phyloP scores from a whole-genome alignment of 2,797 vertebrate species.

The Channallabes apus region DNA sequence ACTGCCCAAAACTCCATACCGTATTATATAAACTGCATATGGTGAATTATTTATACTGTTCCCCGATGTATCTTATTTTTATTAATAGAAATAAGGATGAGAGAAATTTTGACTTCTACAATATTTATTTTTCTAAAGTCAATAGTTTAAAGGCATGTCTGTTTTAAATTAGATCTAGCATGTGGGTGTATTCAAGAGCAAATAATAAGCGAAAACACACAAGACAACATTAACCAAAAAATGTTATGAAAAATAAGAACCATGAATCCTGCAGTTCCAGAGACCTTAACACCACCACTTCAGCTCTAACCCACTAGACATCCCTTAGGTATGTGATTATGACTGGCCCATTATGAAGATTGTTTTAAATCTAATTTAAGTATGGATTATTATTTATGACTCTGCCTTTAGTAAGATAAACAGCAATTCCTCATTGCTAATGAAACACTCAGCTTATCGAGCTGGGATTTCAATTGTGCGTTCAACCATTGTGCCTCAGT shows the following conservation, averaged over 20 bases:
- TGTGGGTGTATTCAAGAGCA: not conserved
- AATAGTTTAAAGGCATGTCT: not conserved
- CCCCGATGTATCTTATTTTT: not conserved
- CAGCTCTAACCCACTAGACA: not conserved
- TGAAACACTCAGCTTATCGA: constrained; percentile 16
- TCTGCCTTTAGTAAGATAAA: constrained; percentile 15
- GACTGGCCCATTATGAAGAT: not conserved
- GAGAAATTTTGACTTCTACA: not conserved
- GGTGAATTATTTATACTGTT: not conserved
- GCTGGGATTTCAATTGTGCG: not conserved
- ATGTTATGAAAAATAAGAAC: not conserved
- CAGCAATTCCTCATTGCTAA: constrained; percentile 6
- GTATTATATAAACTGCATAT: not conserved
- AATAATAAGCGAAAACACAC: not conserved
- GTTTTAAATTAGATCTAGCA: not conserved
- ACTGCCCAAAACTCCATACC: not conserved
- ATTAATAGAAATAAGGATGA: not conserved
- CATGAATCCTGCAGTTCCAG: not conserved
- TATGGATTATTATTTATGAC: constrained; percentile 15
- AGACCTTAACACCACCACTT: not conserved
- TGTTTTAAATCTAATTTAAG: not conserved
- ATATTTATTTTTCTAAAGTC: not conserved
- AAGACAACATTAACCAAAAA: not conserved
- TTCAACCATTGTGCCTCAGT: not conserved
- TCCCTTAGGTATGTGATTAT: not conserved